These are phyloP conservation scores for Cantharis rufa DNA, from an alignment of 2,888 invertebrate species.

Conservation along the genomic window DNA sequence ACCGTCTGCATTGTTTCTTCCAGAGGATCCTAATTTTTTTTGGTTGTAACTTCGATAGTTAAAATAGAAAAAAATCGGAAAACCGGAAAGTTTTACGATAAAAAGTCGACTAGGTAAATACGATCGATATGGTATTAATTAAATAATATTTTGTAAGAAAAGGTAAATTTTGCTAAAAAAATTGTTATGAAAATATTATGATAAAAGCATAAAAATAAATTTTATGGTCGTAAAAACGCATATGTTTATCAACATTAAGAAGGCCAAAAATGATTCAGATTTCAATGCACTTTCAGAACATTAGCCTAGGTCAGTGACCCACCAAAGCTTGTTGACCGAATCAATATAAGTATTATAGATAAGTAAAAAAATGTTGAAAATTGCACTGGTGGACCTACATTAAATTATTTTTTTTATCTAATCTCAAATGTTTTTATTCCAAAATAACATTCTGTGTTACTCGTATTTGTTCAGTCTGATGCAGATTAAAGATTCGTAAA, in stretches of 20 bases:
- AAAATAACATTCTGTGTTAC: constrained; percentile 2
- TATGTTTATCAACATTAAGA: constrained; percentile 11
- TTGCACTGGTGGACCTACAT: neutral
- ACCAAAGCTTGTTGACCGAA: constrained; percentile 34
- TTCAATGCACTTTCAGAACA: constrained; percentile 28
- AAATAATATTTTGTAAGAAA: neutral
- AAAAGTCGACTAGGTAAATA: neutral
- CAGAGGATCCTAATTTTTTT: neutral
- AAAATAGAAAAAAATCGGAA: neutral
- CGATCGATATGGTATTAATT: neutral
- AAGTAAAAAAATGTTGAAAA: constrained; percentile 1
- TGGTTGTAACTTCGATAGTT: neutral
- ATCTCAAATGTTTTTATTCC: constrained; percentile 5
- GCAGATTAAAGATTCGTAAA: constrained; percentile 7
- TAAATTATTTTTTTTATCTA: constrained; percentile 12
- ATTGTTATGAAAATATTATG: neutral
- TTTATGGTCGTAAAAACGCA: neutral
- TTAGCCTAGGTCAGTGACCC: constrained; percentile 39
- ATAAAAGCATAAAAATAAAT: neutral
- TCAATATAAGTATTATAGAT: constrained; percentile 27
- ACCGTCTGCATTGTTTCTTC: neutral
- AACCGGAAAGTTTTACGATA: neutral
- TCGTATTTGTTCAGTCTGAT: constrained; percentile 9
- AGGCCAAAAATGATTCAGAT: constrained; percentile 24
- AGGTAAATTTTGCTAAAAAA: neutral